These are phyloP conservation scores for Scalopus aquaticus DNA, from an alignment of 2,113 vertebrate species.

Conservation along the genomic window DNA sequence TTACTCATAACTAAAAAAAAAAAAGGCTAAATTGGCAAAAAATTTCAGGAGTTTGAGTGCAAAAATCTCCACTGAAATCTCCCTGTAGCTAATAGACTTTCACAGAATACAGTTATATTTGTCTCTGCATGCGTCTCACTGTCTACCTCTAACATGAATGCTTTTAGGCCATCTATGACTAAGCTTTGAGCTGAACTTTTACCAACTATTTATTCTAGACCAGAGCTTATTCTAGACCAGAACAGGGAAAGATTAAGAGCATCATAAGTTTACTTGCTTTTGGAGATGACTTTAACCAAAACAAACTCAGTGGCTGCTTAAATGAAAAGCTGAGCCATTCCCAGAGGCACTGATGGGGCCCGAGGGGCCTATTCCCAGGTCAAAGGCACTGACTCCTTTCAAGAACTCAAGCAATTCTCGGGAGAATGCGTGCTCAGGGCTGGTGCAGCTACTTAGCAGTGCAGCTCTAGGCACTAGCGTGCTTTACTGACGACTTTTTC, in stretches of 20 bases:
- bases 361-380: neutral
- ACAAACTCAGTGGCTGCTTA: neutral
- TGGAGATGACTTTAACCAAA: slow-evolving; percentile 19
- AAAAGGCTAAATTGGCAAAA: neutral
- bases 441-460: neutral
- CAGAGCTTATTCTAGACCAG: neutral
- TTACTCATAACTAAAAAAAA: neutral
- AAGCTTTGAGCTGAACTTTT: neutral
- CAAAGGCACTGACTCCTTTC: slow-evolving; percentile 22
- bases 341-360: neutral
- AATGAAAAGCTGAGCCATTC: slow-evolving; percentile 5
- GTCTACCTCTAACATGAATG: neutral
- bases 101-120: neutral
- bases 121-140: neutral
- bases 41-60: neutral
- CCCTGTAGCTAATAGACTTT: neutral
- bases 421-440: neutral
- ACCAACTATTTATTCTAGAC: neutral
- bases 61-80: neutral
- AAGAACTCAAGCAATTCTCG: neutral
- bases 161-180: neutral
- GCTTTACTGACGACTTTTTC: neutral
- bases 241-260: neutral
- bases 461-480: neutral
- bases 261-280: neutral